These are phyloP conservation scores for Imbricaverruca yamaguchii DNA, from an alignment of 2,888 invertebrate species.

Conservation along the genomic window DNA sequence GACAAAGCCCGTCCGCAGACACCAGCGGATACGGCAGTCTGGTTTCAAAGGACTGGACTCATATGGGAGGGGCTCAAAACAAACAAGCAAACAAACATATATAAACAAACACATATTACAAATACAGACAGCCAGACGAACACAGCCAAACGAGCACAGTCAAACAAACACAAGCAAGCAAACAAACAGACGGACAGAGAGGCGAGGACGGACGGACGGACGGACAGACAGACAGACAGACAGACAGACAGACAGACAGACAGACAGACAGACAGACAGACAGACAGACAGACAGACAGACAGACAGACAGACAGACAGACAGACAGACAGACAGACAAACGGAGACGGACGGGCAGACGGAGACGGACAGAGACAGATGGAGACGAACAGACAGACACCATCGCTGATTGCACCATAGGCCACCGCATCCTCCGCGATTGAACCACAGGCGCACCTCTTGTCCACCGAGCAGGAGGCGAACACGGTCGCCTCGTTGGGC, in stretches of 20 bases:
- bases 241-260: neutral
- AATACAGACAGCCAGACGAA: neutral
- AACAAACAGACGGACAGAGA: neutral
- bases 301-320: conserved; percentile 1
- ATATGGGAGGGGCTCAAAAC: neutral
- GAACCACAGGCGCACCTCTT: conserved; percentile 48
- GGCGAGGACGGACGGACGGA: neutral
- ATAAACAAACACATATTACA: neutral
- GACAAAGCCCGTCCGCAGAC: too few relatives aligned
- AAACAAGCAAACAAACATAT: neutral
- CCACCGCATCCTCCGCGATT: too few relatives aligned
- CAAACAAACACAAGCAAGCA: neutral
- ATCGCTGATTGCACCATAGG: too few relatives aligned
- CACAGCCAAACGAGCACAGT: too few relatives aligned
- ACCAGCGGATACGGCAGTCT: too few relatives aligned
- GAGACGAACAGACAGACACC: neutral
- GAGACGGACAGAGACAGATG: neutral
- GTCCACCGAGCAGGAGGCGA: conserved; percentile 83
- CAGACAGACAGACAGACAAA: neutral
- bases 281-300: neutral
- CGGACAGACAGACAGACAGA: neutral
- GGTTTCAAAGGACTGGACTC: too few relatives aligned
- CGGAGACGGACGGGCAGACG: neutral
- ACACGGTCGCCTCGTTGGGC: conserved; percentile 79
- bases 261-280: neutral